Percentiles rank a stretch among this genome's conserved stretches.
Conservation (phyloP, 2,888 invertebrate species). For the Lepidocyrtoides sp. region DNA sequence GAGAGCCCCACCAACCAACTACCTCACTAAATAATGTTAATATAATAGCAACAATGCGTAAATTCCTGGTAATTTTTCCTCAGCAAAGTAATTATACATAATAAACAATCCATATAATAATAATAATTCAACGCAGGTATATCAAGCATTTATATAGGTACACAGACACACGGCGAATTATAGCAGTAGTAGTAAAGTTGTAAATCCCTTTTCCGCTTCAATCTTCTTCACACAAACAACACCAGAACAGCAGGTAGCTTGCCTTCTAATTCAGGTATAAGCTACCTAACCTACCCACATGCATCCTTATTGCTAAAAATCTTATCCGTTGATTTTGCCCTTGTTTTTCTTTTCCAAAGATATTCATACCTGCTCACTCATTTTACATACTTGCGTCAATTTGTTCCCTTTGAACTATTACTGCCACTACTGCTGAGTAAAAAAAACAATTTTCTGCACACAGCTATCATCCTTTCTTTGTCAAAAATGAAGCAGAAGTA, state of each 20-base stretch:
- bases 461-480: neutral
- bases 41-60: slow-evolving; percentile 64
- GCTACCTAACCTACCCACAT: neutral
- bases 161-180: slow-evolving; percentile 37
- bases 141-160: slow-evolving; percentile 13
- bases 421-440: neutral
- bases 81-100: slow-evolving; percentile 64
- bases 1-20: neutral
- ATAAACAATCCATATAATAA: slow-evolving; percentile 60
- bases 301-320: neutral
- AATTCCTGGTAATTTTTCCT: slow-evolving; percentile 47
- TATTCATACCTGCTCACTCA: neutral
- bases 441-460: slow-evolving; percentile 7
- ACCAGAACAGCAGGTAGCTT: slow-evolving; percentile 26
- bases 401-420: slow-evolving; percentile 7
- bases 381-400: too few relatives aligned
- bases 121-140: slow-evolving; percentile 38
- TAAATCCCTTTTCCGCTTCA: neutral
- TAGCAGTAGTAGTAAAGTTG: neutral
- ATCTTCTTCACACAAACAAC: neutral
- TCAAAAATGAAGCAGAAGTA: neutral
- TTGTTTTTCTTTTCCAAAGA: neutral
- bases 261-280: neutral
- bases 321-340: neutral
- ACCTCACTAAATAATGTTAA: slow-evolving; percentile 7